phyloP scores from a whole-genome alignment of 2,888 invertebrate species.

The Sturmia bella region DNA sequence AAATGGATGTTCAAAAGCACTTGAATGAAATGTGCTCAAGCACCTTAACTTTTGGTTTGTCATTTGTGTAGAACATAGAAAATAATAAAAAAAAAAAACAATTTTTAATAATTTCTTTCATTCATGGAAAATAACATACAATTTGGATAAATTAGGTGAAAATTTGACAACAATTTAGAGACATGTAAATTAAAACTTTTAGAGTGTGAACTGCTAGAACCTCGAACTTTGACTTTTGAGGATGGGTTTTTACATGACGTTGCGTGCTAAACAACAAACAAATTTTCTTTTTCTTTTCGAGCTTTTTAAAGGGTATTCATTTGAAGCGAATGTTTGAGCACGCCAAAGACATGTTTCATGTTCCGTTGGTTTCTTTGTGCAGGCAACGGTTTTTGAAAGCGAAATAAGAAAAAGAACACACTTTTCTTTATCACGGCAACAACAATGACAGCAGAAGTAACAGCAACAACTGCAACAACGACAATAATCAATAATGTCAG shows the following conservation, averaged over 20 bases:
- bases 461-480: conserved; percentile 37
- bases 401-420: conserved; percentile 35
- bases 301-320: background rate
- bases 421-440: conserved; percentile 22
- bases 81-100: no score
- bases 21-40: no score
- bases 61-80: no score
- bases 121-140: no score
- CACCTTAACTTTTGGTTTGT: no score
- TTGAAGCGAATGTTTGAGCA: conserved; percentile 24
- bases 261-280: background rate
- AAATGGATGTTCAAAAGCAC: no score
- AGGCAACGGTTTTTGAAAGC: conserved; percentile 38
- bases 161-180: no score
- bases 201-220: no score
- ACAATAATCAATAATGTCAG: conserved; percentile 67
- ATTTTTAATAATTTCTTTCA: no score
- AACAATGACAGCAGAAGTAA: conserved; percentile 18
- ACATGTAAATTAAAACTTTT: no score
- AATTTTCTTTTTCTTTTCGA: background rate
- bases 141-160: no score
- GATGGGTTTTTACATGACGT: background rate
- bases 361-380: conserved; percentile 53
- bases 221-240: no score
- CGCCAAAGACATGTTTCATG: conserved; percentile 49